Evolutionary conservation across 1,140 invertebrate species (phyloP).

Genomic region (Colletes latitarsis): DNA sequence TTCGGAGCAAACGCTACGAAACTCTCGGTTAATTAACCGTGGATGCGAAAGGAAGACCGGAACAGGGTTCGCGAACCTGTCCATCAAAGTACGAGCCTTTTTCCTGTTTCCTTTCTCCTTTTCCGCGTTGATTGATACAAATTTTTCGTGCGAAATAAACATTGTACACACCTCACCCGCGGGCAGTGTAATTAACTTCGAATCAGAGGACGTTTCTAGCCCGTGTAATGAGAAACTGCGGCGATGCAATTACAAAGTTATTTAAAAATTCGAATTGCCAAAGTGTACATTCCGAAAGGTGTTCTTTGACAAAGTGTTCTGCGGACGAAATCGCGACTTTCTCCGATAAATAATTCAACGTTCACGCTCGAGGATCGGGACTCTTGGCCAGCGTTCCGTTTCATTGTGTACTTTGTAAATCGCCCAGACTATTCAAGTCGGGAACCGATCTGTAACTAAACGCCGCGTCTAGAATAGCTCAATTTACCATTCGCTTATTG

Average conservation of each 20-base stretch:
- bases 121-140: conserved; percentile 22
- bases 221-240: too few relatives aligned
- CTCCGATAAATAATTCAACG: too few relatives aligned
- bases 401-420: not conserved
- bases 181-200: too few relatives aligned
- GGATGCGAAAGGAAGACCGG: conserved; percentile 11
- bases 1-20: conserved; percentile 8
- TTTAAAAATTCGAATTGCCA: too few relatives aligned
- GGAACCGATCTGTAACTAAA: conserved; percentile 11
- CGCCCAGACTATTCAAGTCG: not conserved
- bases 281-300: too few relatives aligned
- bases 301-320: too few relatives aligned
- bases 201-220: too few relatives aligned
- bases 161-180: too few relatives aligned
- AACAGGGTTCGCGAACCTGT: conserved; percentile 43
- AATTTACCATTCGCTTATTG: conserved; percentile 18
- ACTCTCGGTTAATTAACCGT: conserved; percentile 56
- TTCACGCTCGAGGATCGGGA: not conserved
- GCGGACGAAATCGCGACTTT: too few relatives aligned
- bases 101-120: not conserved
- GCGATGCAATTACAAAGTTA: too few relatives aligned
- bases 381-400: not conserved
- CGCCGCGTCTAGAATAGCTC: not conserved
- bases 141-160: not conserved
- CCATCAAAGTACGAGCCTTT: not conserved